Base-by-base conservation (phyloP, 2,888 invertebrate species). In the Callinectes sapidus region DNA sequence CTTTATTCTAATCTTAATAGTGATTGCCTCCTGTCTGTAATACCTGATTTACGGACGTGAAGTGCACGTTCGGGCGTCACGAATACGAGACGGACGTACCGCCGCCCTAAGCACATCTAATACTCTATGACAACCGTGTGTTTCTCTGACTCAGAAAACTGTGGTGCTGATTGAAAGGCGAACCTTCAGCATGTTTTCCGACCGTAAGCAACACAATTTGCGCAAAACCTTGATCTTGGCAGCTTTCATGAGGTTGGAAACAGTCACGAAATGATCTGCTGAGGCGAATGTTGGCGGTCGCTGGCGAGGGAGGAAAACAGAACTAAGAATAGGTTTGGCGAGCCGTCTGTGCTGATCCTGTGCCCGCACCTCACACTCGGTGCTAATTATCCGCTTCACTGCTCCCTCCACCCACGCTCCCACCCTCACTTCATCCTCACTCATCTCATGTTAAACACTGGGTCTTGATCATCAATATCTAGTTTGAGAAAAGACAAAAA, bases 281-380 rank as follows among this genome's bases (percentile, higher is more conserved):
- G 81, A 32, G 35, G 81, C 81, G 23, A 81, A 16, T 16, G 14
- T 81, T 81, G 81, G 81, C 81, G 32, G 81, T n/a, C 81, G 81
- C 35, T 10, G 61, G 32, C 81, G 14, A n/a, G 35, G 81, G 35
- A 81, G n/a, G 71, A 28, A 81, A 81, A 81, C 81, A 35, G 23
- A 81, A 16, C 81, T 81, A 81, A 81, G 81, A 81, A 81, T 81
- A 81, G 81, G 81, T 81, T 35, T 81, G 81, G 81, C 81, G 32
- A 81, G 81, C 81, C 35, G 32, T 81, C 81, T 16, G 14, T 35
- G 81, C 35, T 81, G 81, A 71, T n/a, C 81, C 35, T 35, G 81
- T 13, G 81, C 35, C 35, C 32, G 35, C 35, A 16, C 81, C 35
- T 32, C 35, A 81, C 35, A 32, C 81, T 81, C 81, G 10, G 10